Base-by-base conservation (phyloP, 2,888 invertebrate species). In the Amphimallon solstitiale region DNA sequence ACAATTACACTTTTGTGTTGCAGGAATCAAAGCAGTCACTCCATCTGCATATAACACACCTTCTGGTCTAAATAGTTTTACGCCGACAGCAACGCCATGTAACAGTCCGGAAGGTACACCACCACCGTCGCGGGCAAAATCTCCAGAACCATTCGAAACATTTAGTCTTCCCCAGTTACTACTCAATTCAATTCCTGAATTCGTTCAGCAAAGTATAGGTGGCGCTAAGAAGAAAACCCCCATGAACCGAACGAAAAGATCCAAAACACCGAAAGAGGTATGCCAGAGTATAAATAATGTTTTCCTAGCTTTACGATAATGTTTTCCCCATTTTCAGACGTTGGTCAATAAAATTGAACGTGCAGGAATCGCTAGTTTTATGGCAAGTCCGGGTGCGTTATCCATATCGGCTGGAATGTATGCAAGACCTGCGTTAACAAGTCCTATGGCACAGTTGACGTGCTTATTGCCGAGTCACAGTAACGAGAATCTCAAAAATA, bases 21-120 rank as follows among this genome's bases (percentile, higher is more conserved):
- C 62, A 81, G 81, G 92, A 46, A 90, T 91, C 66, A 88, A 89
- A 80, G 90, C 90, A 10, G 88, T 87, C 0, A 90, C 90, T n/a
- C 89, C 90, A 3, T 89, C 89, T 46, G 87, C 88, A 43, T 80
- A 88, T 0, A 85, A 87, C 71, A 87, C 90, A 2, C 90, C 91
- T 5, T 86, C 86, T 45, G 88, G 87, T 23, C 84, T 85, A 1
- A 86, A 86, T 70, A 89, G 86, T 77, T 93, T 87, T 80, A 87
- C 92, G 5, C 92, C 94, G 2, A 94, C 94, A 0, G 93, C 93
- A 5, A 95, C 95, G 4, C 95, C 95, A 1, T 92, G 92, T 77
- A 95, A 95, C 81, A 93, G 93, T 77, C 94, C 94, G 1, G 89
- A 90, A 73, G 88, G 88, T 40, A 82, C 89, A 29, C 90, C 90